These are phyloP conservation scores for Yponomeuta cagnagella DNA, from an alignment of 2,888 invertebrate species.

Conservation along the genomic window DNA sequence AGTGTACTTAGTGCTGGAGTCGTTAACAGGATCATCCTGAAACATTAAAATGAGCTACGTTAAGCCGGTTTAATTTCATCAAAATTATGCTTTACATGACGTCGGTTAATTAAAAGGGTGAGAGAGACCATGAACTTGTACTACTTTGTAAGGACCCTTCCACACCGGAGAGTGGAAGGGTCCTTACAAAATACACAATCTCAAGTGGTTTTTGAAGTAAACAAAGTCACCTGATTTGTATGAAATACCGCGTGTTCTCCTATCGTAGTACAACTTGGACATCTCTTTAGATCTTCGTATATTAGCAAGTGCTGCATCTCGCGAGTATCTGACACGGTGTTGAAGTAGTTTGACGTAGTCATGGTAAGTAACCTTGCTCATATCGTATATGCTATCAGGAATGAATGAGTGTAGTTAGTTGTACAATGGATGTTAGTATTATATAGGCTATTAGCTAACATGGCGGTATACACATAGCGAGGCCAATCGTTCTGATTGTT, in stretches of 20 bases:
- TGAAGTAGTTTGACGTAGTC: conserved; percentile 12
- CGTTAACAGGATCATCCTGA: conserved; percentile 15
- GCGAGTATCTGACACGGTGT: conserved; percentile 22
- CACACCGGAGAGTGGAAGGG: conserved; percentile 20
- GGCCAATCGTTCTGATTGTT: conserved; percentile 28
- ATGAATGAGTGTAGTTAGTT: conserved; percentile 28
- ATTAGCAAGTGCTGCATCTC: conserved; percentile 23
- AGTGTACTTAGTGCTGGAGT: conserved; percentile 8
- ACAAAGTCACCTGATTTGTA: conserved; percentile 18
- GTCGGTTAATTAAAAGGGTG: conserved; percentile 24
- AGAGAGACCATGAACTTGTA: conserved; percentile 25
- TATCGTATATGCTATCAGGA: conserved; percentile 27
- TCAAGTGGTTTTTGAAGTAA: too few species aligned
- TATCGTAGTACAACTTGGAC: conserved; percentile 7
- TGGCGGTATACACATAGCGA: conserved; percentile 26
- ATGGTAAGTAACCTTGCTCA: conserved; percentile 5
- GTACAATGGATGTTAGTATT: conserved; percentile 25
- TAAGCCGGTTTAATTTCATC: conserved; percentile 22
- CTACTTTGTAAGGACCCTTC: conserved; percentile 29
- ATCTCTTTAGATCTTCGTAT: too few species aligned
- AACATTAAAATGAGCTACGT: background rate
- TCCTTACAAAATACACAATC: too few species aligned
- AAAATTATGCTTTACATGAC: conserved; percentile 23
- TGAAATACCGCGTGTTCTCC: background rate
- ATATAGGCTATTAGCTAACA: conserved; percentile 22